These are phyloP conservation scores for Regulus satrapa DNA, from an alignment of 2,113 vertebrate species.

Conservation along the genomic window DNA sequence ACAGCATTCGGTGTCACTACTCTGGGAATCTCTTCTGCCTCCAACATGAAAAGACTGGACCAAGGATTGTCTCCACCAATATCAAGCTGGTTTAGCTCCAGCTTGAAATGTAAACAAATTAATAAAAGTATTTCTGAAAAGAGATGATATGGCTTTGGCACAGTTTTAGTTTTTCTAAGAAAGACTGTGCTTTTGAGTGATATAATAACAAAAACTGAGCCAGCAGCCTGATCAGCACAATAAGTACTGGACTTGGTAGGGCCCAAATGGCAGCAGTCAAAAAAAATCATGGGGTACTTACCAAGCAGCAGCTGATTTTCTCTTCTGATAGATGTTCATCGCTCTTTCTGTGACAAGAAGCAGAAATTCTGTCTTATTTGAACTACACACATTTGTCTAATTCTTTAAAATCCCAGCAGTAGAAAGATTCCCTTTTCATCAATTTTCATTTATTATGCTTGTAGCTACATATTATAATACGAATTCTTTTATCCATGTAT, in stretches of 20 bases:
- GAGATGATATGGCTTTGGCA: not conserved
- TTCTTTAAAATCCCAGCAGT: constrained; percentile 52
- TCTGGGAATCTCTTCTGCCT: not conserved
- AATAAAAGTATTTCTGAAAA: not conserved
- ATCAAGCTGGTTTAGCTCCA: not conserved
- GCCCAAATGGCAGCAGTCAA: constrained; percentile 32
- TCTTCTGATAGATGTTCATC: constrained; percentile 24
- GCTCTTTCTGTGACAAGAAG: constrained; percentile 34
- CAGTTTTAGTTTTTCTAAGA: not conserved
- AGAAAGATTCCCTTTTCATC: constrained; percentile 39
- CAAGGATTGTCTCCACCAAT: not conserved
- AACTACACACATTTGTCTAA: constrained; percentile 42
- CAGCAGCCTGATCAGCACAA: not conserved
- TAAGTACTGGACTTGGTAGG: not conserved
- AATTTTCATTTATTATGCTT: constrained; percentile 40
- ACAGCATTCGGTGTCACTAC: not conserved
- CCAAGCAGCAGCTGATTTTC: constrained; percentile 31
- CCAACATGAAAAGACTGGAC: not conserved
- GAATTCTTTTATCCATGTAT: constrained; percentile 7
- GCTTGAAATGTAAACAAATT: not conserved
- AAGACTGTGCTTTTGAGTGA: not conserved
- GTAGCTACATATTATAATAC: constrained; percentile 9
- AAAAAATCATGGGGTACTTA: constrained; percentile 49
- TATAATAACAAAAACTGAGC: not conserved
- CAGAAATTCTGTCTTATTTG: constrained; percentile 41